Base-by-base conservation (phyloP, 1,140 invertebrate species). In the Phocides pigmalion region DNA sequence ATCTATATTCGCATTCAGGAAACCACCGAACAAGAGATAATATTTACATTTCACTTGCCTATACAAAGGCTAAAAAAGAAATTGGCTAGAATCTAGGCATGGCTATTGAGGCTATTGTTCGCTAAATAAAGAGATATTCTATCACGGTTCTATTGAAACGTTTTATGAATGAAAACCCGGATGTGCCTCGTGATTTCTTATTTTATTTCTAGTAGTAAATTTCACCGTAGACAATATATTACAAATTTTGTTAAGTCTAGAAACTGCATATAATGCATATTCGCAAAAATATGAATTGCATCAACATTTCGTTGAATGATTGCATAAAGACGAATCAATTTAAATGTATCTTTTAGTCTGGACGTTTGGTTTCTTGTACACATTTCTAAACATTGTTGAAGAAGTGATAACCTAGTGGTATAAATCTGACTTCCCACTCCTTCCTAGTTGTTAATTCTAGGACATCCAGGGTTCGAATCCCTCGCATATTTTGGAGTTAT, bases 51-150 rank as follows among this genome's bases (percentile, higher is more conserved):
- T 35, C 28, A 19, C 49, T 51, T 16, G 9, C 35, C 35, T 4
- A 50, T 16, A 51, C 49, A 35, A 51, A 35, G 16, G 49, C 15
- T 17, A 22, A 32, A 50, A 51, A 51, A 35, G 49, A 51, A 35
- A 35, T 11, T 35, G 16, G 49, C 28, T n/a, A 51, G 49, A 51
- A 51, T 51, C 49, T 51, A 35, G 49, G 19, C 11, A 51, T n/a
- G 25, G n/a, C 51, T 56, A 41, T 56, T 56, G 51, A 56, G n/a
- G 11, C n/a, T 42, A 51, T 56, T 41, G 37, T 56, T 25, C 35
- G 51, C 12, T 25, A 9, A 42, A 56, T 22, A 22, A 25, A 56
- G 17, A 42, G 16, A 41, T 32, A 54, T 15, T 25, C 17, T 39
- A 41, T 54, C 16, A 54, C 35, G 17, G 4, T 39, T 37, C 35